Base-by-base conservation (phyloP, 2,113 vertebrate genomes). In the Xerus inauris region DNA sequence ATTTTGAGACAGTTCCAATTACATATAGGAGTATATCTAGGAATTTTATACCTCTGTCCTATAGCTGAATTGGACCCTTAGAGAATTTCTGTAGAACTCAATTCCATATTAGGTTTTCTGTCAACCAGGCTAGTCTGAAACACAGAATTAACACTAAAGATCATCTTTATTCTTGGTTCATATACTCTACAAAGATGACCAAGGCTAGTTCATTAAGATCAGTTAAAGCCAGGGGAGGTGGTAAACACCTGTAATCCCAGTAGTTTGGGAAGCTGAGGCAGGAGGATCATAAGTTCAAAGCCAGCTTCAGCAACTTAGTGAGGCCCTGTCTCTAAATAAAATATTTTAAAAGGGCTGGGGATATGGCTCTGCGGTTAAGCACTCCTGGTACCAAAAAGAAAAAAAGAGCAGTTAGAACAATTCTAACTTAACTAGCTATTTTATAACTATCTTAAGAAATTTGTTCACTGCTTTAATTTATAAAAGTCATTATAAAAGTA, bases 381-480 rank as follows among this genome's bases (percentile, higher is more conserved):
- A 22, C 20, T 2, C 54, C 54, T 57, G 20, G 20, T 57, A 57
- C 54, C 54, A 57, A 57, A 57, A 57, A 22, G 54, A 22, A 57
- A 57, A 57, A 57, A 57, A 57, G 54, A 57, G 22, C 54, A 57
- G 59, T 87, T 59, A 59, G 49, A 82, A 47, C 32, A 82, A 30
- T 81, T 72, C 67, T 72, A 69, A 59, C 26, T 32, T 54, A 77
- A 67, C 22, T 35, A 65, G 20, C 51, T 88, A 11, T 49, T 88
- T 92, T 49, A n/a, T 26, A 45, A 8, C 40, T 73, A 13, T 67
- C 45, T 35, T 87, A 54, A 92, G 38, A 42, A 73, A 35, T 19
- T 73, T 73, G 65, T 85, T 57, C 59, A 40, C 17, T 73, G 42
- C 62, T 79, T 96, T 83, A 77, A 84, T n/a, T 87, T 79, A 87